Evolutionary conservation across 2,113 vertebrate genomes (phyloP), one percentile per base, ranked within the genome.

Genomic region (Sturnira hondurensis): DNA sequence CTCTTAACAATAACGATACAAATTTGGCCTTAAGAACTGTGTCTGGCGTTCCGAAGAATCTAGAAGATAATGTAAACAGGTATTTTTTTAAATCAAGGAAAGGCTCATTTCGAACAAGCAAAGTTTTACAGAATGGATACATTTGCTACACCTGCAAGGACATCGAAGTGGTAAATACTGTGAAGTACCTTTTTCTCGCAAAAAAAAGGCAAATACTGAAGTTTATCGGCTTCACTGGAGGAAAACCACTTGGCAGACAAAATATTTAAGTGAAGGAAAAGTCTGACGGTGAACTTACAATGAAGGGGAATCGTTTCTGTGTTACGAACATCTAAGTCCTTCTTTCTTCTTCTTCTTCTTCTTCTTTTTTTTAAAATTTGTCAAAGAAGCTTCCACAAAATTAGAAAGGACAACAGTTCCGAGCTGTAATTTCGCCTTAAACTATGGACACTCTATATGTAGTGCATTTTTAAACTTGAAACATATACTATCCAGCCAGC

Each of bases 361-460:
- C n/a, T n/a, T n/a, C n/a, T 84, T 68, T 86, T 83, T 98, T 98
- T 86, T 84, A 98, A 98, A 98, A 97, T 97, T 96, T 96, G 97
- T 99, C 98, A 98, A 98, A 98, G 98, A 99, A 98, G 98, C 98
- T 99, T 99, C 99, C 99, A 99, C 98, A 98, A 96, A 98, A 98
- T 98, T 98, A 98, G 98, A 98, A 98, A 98, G 98, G 97, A 98
- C 97, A 98, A 99, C 99, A 99, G 99, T 99, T 99, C 99, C 99
- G 99, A 99, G 99, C 99, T 99, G 99, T 99, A 99, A 99, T 99
- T 99, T 99, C 99, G 99, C 99, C 99, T 99, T 99, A 99, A 99
- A 99, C 99, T 99, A 99, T 91, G 99, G 99, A 99, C 99, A 99
- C 99, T 99, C 99, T 98, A 96, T 99, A 99, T 97, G 98, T 99